Evolutionary conservation across 2,888 invertebrate species (phyloP).

Genomic region (Helobdella robusta): DNA sequence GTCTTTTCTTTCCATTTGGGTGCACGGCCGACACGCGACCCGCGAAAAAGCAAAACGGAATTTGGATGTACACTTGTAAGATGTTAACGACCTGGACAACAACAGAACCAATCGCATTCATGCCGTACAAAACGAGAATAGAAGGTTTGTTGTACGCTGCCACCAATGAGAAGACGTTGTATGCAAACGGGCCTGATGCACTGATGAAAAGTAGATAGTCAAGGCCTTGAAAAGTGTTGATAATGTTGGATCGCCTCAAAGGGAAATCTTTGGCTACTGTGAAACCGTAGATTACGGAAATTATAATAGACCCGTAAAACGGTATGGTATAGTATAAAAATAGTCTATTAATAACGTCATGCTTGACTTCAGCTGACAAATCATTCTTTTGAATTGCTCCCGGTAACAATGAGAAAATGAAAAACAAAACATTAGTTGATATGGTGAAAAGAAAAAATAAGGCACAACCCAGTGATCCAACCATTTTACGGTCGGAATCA

Average conservation of each 20-base stretch:
- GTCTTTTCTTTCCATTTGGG: slow-evolving; percentile 1
- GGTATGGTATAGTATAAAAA: neutral
- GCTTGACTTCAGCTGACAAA: neutral
- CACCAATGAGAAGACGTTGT: neutral
- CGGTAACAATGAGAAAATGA: neutral
- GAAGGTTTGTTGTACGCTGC: neutral
- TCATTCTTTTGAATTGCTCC: neutral
- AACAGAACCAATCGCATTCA: neutral
- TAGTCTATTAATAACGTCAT: too few species aligned
- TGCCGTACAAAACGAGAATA: too few species aligned
- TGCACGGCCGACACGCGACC: slow-evolving; percentile 14
- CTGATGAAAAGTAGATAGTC: slow-evolving; percentile 19
- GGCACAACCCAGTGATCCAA: too few species aligned
- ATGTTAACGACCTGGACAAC: slow-evolving; percentile 1
- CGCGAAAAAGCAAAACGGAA: slow-evolving; percentile 17
- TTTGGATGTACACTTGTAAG: neutral
- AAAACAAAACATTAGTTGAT: neutral
- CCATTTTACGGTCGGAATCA: too few species aligned
- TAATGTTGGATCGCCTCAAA: neutral
- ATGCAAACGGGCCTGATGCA: slow-evolving; percentile 15
- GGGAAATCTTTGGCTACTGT: slow-evolving; percentile 7
- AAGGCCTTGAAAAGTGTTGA: slow-evolving; percentile 10
- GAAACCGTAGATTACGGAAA: neutral
- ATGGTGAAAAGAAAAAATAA: neutral
- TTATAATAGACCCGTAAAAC: neutral